A percentile compares a stretch with the other conserved stretches of the same genome.
Conservation (phyloP, 2,888 invertebrate species). For the Agrochola litura region DNA sequence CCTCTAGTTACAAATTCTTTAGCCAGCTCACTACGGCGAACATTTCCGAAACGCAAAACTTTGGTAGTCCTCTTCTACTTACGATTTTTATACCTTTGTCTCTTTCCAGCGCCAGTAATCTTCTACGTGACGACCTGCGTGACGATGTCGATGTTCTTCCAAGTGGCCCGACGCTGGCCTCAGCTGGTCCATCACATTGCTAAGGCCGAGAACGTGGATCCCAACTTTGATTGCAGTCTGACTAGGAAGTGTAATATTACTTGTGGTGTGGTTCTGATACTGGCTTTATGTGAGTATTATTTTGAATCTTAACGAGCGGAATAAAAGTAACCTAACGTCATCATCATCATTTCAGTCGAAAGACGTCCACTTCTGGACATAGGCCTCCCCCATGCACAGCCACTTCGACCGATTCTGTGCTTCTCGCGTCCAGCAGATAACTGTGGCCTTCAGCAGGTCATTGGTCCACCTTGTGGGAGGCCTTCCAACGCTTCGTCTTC, state of each 20-base stretch:
- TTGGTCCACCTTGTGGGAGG: too few relatives aligned
- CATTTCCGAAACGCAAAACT: background rate
- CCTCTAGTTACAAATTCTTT: background rate
- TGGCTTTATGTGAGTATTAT: slow-evolving; percentile 77
- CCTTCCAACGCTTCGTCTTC: too few relatives aligned
- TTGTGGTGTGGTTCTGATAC: slow-evolving; percentile 77
- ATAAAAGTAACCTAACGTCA: background rate
- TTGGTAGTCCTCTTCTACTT: too few relatives aligned
- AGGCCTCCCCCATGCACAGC: too few relatives aligned
- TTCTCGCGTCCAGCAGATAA: too few relatives aligned
- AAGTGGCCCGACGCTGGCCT: slow-evolving; percentile 82
- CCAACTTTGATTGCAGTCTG: slow-evolving; percentile 75
- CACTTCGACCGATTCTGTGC: too few relatives aligned
- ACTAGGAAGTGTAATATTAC: slow-evolving; percentile 79
- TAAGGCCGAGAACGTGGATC: slow-evolving; percentile 79
- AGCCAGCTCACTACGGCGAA: too few relatives aligned
- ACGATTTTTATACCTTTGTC: slow-evolving; percentile 38
- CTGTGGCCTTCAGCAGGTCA: too few relatives aligned
- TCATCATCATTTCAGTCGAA: too few relatives aligned
- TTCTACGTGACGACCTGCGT: slow-evolving; percentile 82
- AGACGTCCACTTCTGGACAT: too few relatives aligned
- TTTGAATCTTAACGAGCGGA: background rate
- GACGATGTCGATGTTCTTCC: slow-evolving; percentile 80
- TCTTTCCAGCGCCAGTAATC: slow-evolving; percentile 77
- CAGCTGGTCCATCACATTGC: slow-evolving; percentile 75